phyloP scores from a whole-genome alignment of 1,140 invertebrate genomes.

The Radopholus similis region DNA sequence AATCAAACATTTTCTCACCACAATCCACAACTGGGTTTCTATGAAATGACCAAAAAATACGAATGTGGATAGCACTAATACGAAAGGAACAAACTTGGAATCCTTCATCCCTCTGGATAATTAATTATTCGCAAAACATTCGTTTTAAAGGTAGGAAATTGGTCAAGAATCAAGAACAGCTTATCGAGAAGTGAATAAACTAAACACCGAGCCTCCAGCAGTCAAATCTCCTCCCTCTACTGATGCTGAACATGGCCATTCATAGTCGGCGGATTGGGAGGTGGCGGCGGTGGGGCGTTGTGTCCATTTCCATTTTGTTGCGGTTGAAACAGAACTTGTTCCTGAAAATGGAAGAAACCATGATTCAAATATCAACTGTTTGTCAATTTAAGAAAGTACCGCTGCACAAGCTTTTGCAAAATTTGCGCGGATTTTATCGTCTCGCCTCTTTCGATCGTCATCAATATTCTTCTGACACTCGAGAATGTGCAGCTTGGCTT shows the following conservation, averaged over 20 bases:
- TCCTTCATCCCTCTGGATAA: no score
- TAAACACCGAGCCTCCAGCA: no score
- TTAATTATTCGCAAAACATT: no score
- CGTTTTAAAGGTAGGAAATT: no score
- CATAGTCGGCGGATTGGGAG: background rate
- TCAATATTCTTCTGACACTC: conserved; percentile 21
- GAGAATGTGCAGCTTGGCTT: conserved; percentile 11
- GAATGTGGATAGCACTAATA: no score
- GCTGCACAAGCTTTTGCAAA: conserved; percentile 29
- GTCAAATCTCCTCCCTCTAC: background rate
- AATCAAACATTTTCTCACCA: no score
- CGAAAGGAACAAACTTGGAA: no score
- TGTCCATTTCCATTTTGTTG: background rate
- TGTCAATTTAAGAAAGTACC: background rate
- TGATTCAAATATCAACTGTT: background rate
- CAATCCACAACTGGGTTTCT: no score
- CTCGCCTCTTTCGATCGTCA: conserved; percentile 25
- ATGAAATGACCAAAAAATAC: no score
- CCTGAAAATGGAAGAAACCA: background rate
- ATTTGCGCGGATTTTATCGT: conserved; percentile 30
- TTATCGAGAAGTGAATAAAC: no score
- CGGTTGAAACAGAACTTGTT: background rate
- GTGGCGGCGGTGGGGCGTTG: background rate
- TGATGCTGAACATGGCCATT: conserved; percentile 2
- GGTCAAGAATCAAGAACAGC: no score